Base-by-base conservation (phyloP, 2,888 invertebrate species). In the Nysson spinosus region DNA sequence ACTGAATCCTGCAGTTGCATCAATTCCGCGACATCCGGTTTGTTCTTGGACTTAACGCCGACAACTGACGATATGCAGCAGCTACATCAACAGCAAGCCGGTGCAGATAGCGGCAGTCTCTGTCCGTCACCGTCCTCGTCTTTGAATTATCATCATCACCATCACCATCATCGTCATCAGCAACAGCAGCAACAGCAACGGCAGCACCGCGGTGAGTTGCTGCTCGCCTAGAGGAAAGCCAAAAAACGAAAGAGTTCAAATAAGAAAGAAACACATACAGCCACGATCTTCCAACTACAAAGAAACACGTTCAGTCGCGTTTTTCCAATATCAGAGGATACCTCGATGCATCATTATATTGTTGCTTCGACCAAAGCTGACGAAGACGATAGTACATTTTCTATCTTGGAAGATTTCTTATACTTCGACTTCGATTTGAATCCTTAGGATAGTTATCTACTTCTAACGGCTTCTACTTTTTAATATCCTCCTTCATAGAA, bases 221-320 rank as follows among this genome's bases (percentile, higher is more conserved):
- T 87, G 83, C 85, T 87, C 86, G 88, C 90, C 89, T 88, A 89
- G 89, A 85, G 88, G 88, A 88, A 88, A 88, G 87, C 85, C 78
- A 71, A 72, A 63, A 43, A 40, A 30, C 44, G 37, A 39, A 52
- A 44, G 43, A 49, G 37, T 50, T 42, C 50, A 32, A 49, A 55
- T 47, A 32, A 57, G 56, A 19, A 39, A n/a, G n/a, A n/a, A 66
- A 57, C 52, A 54, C 56, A 30, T 56, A 49, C 47, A 20, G 46
- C 34, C 63, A 58, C 69, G 58, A 63, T 51, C 56, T 17, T 47
- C 32, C 49, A 46, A 12, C 43, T 24, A 39, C 28, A 17, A n/a
- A 14, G 28, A 28, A 7, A 40, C 46, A 35, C 30, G 37, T 26
- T 37, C 46, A 34, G 9, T 43, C 51, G 43, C 42, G 54, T 40